Evolutionary conservation across 2,888 invertebrate species (phyloP).

Genomic region (Minunthozetes semirufus): DNA sequence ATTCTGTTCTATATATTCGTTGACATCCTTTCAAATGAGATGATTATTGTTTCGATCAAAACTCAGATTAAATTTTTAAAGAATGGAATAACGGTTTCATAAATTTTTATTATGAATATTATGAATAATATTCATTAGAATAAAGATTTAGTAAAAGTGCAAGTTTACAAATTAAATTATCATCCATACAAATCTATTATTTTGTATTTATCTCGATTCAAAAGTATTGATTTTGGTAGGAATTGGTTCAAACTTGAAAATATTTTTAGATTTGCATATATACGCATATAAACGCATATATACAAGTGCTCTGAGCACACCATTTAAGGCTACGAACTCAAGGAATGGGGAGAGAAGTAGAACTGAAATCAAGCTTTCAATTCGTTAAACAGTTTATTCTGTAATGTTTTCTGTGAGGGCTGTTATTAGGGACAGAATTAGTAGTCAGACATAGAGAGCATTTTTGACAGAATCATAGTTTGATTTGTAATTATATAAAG

Average conservation of each 20-base stretch:
- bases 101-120: too few species aligned
- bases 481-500: not conserved
- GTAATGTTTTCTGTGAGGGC: not conserved
- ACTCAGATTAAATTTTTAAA: too few species aligned
- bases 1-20: too few species aligned
- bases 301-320: not conserved
- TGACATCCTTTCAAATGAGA: too few species aligned
- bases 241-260: not conserved
- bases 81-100: too few species aligned
- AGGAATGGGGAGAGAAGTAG: not conserved
- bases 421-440: slow-evolving; percentile 8
- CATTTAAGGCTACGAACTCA: slow-evolving; percentile 1
- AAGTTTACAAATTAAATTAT: too few species aligned
- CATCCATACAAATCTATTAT: too few species aligned
- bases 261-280: slow-evolving; percentile 8
- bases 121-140: too few species aligned
- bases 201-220: not conserved
- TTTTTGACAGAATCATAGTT: not conserved
- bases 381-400: slow-evolving; percentile 3
- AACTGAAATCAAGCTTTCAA: not conserved
- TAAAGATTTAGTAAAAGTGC: too few species aligned
- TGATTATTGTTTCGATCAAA: too few species aligned
- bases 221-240: not conserved
- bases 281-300: not conserved
- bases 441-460: not conserved